Percentiles rank a stretch among this genome's conserved stretches.
These are phyloP conservation scores for Drosophila willistoni DNA, from an alignment of 1,140 invertebrate genomes.

Conservation along the genomic window DNA sequence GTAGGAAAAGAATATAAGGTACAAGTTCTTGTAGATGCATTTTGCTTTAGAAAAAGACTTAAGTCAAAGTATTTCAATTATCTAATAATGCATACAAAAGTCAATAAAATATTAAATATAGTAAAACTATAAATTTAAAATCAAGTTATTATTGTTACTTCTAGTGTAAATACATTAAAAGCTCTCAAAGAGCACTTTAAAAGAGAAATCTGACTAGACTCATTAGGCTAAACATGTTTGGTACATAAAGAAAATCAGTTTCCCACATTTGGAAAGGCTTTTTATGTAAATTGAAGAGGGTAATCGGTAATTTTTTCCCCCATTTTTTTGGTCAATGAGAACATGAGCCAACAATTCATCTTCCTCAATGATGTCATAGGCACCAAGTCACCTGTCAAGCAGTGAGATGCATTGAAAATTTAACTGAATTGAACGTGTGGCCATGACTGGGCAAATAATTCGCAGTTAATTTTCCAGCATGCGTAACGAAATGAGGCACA, in stretches of 20 bases:
- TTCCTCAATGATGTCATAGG: conserved; percentile 37
- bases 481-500: conserved; percentile 76
- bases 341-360: conserved; percentile 51
- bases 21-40: no score
- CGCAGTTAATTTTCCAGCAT: conserved; percentile 78
- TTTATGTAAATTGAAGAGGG: conserved; percentile 26
- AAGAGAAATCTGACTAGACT: no score
- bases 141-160: no score
- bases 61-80: no score
- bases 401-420: conserved; percentile 70
- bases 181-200: no score
- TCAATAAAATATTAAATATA: no score
- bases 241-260: background rate
- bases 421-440: conserved; percentile 66
- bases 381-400: conserved; percentile 60
- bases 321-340: conserved; percentile 4
- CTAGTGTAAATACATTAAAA: no score
- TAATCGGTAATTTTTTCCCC: conserved; percentile 19
- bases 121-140: no score
- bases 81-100: no score
- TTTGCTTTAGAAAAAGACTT: no score
- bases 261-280: conserved; percentile 32
- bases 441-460: conserved; percentile 69
- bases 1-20: no score
- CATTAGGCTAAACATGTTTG: no score